A percentile compares a stretch with the other conserved stretches of the same genome.
These are phyloP conservation scores for Tinamus guttatus DNA, from an alignment of 2,113 vertebrate genomes.

Conservation along the genomic window DNA sequence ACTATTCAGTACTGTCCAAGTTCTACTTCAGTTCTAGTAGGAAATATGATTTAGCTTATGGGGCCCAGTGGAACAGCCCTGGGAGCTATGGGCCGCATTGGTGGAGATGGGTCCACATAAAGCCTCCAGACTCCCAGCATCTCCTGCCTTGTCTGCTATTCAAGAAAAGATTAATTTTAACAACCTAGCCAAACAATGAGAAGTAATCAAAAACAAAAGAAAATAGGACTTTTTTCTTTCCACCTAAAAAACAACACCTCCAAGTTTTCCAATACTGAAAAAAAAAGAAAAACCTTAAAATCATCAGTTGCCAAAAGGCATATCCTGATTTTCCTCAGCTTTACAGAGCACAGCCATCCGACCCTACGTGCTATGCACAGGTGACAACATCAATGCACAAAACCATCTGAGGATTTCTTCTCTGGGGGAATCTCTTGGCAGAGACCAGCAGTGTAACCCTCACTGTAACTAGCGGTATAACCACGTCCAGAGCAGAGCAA, in stretches of 20 bases:
- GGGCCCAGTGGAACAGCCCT: not conserved
- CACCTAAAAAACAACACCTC: not conserved
- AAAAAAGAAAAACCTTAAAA: not conserved
- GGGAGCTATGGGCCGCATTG: not conserved
- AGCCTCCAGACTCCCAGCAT: not conserved
- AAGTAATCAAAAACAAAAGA: not conserved
- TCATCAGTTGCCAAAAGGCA: not conserved
- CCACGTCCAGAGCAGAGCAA: not conserved
- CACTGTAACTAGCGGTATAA: not conserved
- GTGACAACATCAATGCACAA: not conserved
- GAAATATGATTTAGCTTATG: not conserved
- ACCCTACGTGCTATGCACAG: not conserved
- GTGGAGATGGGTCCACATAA: not conserved
- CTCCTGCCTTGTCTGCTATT: slow-evolving; percentile 14
- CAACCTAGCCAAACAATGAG: not conserved
- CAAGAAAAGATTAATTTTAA: slow-evolving; percentile 22
- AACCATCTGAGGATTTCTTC: not conserved
- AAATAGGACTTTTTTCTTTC: not conserved
- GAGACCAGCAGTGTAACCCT: not conserved
- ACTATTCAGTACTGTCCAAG: not conserved
- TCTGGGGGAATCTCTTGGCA: not conserved
- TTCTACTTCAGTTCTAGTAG: not conserved
- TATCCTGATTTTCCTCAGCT: slow-evolving; percentile 3
- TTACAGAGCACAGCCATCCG: not conserved
- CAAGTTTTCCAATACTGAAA: not conserved